Evolutionary conservation across 2,113 vertebrate species (phyloP).

Genomic region (Lampris megalopsis): DNA sequence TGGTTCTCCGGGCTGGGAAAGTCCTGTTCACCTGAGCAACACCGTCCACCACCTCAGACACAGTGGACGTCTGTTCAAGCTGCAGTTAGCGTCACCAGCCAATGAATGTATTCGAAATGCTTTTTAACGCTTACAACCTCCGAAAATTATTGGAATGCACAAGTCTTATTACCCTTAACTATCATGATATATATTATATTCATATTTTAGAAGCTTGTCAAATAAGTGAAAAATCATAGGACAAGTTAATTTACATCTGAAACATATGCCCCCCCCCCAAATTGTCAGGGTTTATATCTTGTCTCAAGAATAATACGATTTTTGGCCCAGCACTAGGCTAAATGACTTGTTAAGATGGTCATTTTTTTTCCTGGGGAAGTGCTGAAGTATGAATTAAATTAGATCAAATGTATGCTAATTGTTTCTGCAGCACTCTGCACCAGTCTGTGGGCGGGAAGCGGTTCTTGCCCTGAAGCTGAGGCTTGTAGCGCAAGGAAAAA

Average conservation of each 20-base stretch:
- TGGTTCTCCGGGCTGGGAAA: constrained; percentile 31
- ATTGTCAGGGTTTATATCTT: too few relatives aligned
- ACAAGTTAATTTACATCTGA: too few relatives aligned
- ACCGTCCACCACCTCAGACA: constrained; percentile 20
- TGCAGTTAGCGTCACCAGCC: constrained; percentile 28
- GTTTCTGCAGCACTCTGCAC: constrained; percentile 3
- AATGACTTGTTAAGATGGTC: too few relatives aligned
- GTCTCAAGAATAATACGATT: too few relatives aligned
- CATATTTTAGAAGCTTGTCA: too few relatives aligned
- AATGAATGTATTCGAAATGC: constrained; percentile 26
- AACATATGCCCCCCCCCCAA: too few relatives aligned
- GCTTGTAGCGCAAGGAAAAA: too few relatives aligned
- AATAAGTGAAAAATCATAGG: too few relatives aligned
- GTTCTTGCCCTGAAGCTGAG: too few relatives aligned
- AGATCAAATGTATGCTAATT: background rate
- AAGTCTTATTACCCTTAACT: background rate
- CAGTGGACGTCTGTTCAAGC: constrained; percentile 25
- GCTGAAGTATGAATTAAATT: background rate
- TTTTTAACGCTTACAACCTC: constrained; percentile 12
- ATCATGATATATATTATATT: background rate
- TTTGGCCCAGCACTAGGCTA: too few relatives aligned
- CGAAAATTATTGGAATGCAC: background rate
- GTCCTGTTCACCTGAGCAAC: constrained; percentile 46
- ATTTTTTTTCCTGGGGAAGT: too few relatives aligned
- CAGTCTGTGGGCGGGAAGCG: background rate